A percentile compares a stretch with the other conserved stretches of the same genome.
Conservation (phyloP, 2,797 vertebrate genomes). For the Pogonophryne albipinna region DNA sequence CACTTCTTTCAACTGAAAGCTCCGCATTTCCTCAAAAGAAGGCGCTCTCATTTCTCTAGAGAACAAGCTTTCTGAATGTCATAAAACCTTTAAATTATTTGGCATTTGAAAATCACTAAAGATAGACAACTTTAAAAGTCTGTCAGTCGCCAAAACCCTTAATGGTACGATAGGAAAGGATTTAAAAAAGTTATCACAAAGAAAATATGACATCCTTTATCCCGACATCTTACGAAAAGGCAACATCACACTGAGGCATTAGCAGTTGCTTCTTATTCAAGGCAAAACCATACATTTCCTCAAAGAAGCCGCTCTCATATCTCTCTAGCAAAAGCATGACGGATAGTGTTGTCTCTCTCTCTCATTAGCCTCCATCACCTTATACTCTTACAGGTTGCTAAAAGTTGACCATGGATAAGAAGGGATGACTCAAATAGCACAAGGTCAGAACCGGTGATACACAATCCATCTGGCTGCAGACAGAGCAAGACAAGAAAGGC, state of each 20-base stretch:
- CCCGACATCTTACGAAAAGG: not conserved
- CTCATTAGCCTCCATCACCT: constrained; percentile 17
- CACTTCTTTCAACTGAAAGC: too few species aligned
- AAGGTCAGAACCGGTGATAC: constrained; percentile 16
- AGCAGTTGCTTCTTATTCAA: not conserved
- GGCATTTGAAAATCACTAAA: too few species aligned
- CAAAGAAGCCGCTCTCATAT: not conserved
- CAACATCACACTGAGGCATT: not conserved
- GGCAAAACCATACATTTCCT: not conserved
- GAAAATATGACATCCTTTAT: not conserved
- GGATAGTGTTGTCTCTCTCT: not conserved
- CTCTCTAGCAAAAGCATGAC: not conserved
- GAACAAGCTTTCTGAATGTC: too few species aligned
- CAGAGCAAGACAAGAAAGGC: constrained; percentile 31
- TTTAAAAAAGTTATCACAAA: not conserved
- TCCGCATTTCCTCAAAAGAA: too few species aligned
- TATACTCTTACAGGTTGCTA: constrained; percentile 25
- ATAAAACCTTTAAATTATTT: too few species aligned
- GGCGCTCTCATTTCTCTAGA: too few species aligned
- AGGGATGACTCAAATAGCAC: constrained; percentile 18
- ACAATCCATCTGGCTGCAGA: constrained; percentile 34
- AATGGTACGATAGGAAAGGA: too few species aligned
- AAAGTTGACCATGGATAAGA: constrained; percentile 33
- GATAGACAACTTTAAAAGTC: too few species aligned
- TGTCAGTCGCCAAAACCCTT: too few species aligned